Conservation (phyloP, 2,888 invertebrate genomes). For the Rapana venosa region DNA sequence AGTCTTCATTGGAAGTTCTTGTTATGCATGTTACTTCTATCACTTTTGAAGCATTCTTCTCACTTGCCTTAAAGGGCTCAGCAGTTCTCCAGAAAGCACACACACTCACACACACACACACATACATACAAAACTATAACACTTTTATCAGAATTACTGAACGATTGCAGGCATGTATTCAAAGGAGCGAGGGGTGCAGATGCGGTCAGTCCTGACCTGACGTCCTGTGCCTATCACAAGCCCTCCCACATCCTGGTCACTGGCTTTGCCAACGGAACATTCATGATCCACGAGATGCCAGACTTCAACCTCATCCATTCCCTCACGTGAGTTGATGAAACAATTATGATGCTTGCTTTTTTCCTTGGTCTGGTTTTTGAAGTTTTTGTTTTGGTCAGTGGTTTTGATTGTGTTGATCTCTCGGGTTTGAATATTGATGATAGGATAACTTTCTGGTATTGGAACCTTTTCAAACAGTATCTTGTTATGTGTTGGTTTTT, state of each 20-base stretch:
- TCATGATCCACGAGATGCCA: slow-evolving; percentile 96
- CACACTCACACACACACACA: too few relatives aligned
- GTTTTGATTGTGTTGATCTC: not conserved
- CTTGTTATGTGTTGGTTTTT: too few relatives aligned
- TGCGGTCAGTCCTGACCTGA: slow-evolving; percentile 81
- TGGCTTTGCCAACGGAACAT: slow-evolving; percentile 93
- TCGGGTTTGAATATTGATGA: too few relatives aligned
- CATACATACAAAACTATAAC: too few relatives aligned
- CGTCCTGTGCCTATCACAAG: slow-evolving; percentile 90
- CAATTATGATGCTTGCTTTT: too few relatives aligned
- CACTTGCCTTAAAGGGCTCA: too few relatives aligned
- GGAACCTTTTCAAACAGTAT: too few relatives aligned
- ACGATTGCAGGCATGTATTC: slow-evolving; percentile 82
- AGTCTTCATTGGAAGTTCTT: too few relatives aligned
- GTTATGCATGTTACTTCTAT: too few relatives aligned
- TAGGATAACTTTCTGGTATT: too few relatives aligned
- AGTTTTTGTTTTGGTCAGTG: not conserved
- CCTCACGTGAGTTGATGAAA: slow-evolving; percentile 81
- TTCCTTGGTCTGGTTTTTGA: not conserved
- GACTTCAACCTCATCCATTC: slow-evolving; percentile 95
- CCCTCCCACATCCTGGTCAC: slow-evolving; percentile 89
- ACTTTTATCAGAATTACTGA: not conserved
- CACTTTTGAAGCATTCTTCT: too few relatives aligned
- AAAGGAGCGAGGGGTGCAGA: slow-evolving; percentile 63
- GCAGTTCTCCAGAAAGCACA: too few relatives aligned